Evolutionary conservation across 2,113 vertebrate genomes (phyloP).

Genomic region (Pholis gunnellus): DNA sequence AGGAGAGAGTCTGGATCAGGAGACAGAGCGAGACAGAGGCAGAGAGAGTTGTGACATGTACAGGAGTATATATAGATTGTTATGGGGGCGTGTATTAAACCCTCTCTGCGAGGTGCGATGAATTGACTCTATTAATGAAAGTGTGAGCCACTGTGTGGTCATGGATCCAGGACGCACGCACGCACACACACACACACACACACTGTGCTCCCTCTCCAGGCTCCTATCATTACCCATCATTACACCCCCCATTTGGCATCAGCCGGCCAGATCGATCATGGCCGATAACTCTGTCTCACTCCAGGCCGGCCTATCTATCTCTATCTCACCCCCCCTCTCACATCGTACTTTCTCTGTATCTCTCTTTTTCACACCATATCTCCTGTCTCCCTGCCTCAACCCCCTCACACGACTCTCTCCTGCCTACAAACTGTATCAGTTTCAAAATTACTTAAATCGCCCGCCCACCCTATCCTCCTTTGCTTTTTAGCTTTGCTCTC

Average conservation of each 20-base stretch:
- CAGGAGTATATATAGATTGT: conserved; percentile 56
- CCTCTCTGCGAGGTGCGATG: conserved; percentile 73
- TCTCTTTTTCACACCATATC: conserved; percentile 72
- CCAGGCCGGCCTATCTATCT: conserved; percentile 80
- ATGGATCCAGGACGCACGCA: conserved; percentile 44
- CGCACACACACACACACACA: conserved; percentile 39
- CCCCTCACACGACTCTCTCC: conserved; percentile 65
- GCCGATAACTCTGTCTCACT: conserved; percentile 81
- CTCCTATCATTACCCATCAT: conserved; percentile 85
- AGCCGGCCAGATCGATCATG: conserved; percentile 82
- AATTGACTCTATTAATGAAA: conserved; percentile 81
- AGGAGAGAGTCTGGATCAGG: conserved; percentile 19
- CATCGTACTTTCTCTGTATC: conserved; percentile 62
- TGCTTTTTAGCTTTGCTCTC: conserved; percentile 59
- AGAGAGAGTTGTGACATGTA: conserved; percentile 48
- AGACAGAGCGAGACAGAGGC: conserved; percentile 15
- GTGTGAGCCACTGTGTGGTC: conserved; percentile 70
- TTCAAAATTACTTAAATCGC: conserved; percentile 73
- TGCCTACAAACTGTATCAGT: conserved; percentile 75
- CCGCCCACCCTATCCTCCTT: conserved; percentile 62
- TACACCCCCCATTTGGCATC: conserved; percentile 86
- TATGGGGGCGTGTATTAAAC: conserved; percentile 69
- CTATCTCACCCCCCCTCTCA: conserved; percentile 72
- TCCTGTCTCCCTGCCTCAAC: conserved; percentile 55
- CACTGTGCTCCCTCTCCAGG: conserved; percentile 63